Evolutionary conservation across 2,113 vertebrate genomes (phyloP).

Genomic region (Oceanites oceanicus): DNA sequence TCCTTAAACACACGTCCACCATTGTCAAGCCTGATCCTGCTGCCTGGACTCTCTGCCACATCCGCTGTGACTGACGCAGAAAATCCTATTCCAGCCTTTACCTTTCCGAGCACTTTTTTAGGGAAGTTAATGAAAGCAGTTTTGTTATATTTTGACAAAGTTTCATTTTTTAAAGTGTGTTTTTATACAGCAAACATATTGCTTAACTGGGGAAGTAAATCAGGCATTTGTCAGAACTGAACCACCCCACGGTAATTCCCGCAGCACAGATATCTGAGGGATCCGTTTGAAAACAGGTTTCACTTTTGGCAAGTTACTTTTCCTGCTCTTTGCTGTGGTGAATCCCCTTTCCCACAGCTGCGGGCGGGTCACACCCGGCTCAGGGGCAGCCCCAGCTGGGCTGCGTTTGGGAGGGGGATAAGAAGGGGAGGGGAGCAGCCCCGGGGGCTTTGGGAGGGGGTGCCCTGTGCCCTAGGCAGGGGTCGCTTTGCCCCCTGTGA

Average conservation of each 20-base stretch:
- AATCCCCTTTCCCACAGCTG: not conserved
- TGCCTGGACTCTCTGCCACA: not conserved
- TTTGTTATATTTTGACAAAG: not conserved
- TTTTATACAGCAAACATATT: fast-evolving
- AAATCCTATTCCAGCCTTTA: not conserved
- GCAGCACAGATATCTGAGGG: fast-evolving
- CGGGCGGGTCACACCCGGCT: not conserved
- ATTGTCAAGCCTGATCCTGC: not conserved
- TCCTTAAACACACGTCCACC: not conserved
- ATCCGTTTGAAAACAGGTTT: not conserved
- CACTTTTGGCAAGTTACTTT: not conserved
- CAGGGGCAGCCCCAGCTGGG: not conserved
- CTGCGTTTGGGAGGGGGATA: not conserved
- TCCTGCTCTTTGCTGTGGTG: not conserved
- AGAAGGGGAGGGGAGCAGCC: not conserved
- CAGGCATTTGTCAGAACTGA: not conserved
- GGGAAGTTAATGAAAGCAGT: not conserved
- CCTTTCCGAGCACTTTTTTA: not conserved
- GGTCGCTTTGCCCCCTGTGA: fast-evolving
- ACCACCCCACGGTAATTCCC: fast-evolving
- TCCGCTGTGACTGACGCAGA: not conserved
- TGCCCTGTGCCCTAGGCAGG: fast-evolving
- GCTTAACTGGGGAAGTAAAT: not conserved
- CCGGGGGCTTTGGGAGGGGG: fast-evolving
- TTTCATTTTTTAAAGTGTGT: not conserved